Percentiles rank a stretch among this genome's conserved stretches.
Conservation (phyloP, 2,113 vertebrate species). For the Gavialis gangeticus region DNA sequence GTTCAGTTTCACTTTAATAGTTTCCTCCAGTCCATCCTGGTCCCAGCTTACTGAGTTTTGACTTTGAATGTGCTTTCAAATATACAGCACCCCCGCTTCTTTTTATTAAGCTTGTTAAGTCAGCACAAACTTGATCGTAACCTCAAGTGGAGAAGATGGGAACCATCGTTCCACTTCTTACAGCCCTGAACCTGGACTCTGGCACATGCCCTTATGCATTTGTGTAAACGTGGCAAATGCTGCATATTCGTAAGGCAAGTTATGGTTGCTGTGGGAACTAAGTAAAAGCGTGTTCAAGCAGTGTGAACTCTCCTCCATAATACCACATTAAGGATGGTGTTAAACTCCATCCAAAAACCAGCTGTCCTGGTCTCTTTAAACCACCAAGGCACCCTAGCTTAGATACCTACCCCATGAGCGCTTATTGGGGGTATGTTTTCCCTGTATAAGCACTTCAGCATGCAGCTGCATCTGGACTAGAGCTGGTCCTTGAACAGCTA, state of each 20-base stretch:
- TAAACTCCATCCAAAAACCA: slow-evolving; percentile 20
- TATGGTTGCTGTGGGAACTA: slow-evolving; percentile 75
- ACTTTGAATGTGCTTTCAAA: not conserved
- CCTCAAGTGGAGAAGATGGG: not conserved
- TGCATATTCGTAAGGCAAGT: slow-evolving; percentile 55
- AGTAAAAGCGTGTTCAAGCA: slow-evolving; percentile 31
- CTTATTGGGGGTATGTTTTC: not conserved
- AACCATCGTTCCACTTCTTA: not conserved
- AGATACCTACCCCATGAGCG: accelerated
- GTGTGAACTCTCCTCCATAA: slow-evolving; percentile 4
- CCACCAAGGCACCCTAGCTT: not conserved
- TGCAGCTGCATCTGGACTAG: not conserved
- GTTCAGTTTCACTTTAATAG: no score
- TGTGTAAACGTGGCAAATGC: not conserved
- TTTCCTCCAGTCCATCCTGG: accelerated
- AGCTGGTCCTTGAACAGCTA: not conserved
- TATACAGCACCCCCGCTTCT: not conserved
- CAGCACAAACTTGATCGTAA: not conserved
- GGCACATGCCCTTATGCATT: not conserved
- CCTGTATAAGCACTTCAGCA: slow-evolving; percentile 19
- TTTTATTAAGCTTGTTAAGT: not conserved
- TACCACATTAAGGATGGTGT: not conserved
- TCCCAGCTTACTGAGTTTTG: not conserved
- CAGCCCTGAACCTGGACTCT: not conserved
- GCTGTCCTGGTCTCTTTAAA: not conserved